These are phyloP conservation scores for Elephantulus edwardii DNA, from an alignment of 2,113 vertebrate genomes.

Conservation along the genomic window DNA sequence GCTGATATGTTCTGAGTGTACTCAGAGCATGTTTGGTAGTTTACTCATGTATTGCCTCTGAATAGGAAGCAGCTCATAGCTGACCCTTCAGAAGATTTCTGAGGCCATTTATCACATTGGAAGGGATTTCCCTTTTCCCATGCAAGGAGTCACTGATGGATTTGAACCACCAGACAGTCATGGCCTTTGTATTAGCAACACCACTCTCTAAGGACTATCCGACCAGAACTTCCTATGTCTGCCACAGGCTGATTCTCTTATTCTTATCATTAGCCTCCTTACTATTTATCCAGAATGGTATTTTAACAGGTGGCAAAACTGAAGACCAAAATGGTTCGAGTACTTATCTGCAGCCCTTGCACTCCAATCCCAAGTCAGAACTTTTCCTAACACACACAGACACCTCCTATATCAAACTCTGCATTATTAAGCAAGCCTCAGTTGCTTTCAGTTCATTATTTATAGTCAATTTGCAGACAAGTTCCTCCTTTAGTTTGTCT, in stretches of 20 bases:
- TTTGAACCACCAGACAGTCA: no score
- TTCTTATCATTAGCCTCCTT: not conserved
- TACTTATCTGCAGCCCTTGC: not conserved
- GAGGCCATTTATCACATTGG: no score
- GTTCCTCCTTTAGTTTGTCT: not conserved
- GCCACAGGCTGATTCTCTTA: not conserved
- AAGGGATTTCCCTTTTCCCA: no score
- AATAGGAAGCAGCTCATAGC: no score
- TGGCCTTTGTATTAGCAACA: no score
- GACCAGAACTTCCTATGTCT: no score
- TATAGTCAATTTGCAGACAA: not conserved
- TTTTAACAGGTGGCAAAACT: not conserved
- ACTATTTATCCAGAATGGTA: not conserved
- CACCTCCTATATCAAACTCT: not conserved
- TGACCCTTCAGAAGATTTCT: no score
- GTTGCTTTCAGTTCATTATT: not conserved
- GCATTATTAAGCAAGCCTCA: not conserved
- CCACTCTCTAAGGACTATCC: no score
- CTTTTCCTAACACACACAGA: not conserved
- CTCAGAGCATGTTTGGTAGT: no score
- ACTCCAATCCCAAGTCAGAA: not conserved
- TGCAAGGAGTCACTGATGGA: no score
- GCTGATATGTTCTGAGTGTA: not conserved
- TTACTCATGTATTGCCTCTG: no score
- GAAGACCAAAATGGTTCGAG: not conserved